Percentiles rank a stretch among this genome's conserved stretches.
phyloP scores from a whole-genome alignment of 2,888 invertebrate species.

The Pammene aurita region DNA sequence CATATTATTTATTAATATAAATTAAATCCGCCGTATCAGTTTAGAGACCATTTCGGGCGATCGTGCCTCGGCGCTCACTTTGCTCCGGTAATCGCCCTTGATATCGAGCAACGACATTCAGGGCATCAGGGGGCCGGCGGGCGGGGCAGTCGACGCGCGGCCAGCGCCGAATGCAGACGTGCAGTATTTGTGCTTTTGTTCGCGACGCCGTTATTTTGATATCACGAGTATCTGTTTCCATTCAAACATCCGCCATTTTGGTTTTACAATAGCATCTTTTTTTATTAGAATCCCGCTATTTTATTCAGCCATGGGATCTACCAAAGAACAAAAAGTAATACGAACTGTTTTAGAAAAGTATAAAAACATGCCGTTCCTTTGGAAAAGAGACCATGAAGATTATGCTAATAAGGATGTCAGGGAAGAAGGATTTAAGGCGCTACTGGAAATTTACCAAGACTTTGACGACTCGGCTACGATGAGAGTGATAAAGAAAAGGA shows the following conservation, averaged over 20 bases:
- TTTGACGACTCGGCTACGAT: not conserved
- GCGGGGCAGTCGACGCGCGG: not conserved
- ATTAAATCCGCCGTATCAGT: too few species aligned
- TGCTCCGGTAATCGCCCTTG: too few species aligned
- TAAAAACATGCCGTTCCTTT: not conserved
- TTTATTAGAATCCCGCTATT: not conserved
- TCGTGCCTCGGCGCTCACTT: too few species aligned
- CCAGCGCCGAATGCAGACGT: not conserved
- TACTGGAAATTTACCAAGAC: not conserved
- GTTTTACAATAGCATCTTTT: too few species aligned
- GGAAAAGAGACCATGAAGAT: not conserved
- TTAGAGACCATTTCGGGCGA: too few species aligned
- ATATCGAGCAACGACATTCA: too few species aligned
- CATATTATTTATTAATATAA: too few species aligned
- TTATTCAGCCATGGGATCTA: not conserved
- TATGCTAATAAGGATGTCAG: not conserved
- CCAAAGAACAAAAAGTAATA: not conserved
- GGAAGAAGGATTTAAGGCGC: not conserved
- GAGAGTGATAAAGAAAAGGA: not conserved
- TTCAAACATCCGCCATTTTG: not conserved
- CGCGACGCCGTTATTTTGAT: not conserved
- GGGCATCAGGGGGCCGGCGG: too few species aligned
- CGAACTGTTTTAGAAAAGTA: not conserved
- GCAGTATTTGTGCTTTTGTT: not conserved
- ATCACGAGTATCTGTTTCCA: not conserved